phyloP scores from a whole-genome alignment of 2,888 invertebrate genomes.

The Drosophila monieri region DNA sequence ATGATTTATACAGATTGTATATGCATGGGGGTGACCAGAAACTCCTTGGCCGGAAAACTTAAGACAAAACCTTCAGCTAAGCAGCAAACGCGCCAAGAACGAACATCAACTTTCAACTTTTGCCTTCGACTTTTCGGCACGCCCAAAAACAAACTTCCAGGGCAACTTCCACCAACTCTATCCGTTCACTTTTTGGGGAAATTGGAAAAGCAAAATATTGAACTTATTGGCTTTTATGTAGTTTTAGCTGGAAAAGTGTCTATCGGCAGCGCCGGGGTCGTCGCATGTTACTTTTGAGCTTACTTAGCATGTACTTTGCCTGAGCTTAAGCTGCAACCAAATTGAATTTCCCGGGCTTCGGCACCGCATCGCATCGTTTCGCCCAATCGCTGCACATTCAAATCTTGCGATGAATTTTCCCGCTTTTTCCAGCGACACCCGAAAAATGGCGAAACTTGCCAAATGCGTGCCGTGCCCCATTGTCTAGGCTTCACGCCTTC shows the following conservation, averaged over 20 bases:
- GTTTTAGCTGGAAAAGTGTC: constrained; percentile 72
- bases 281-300: constrained; percentile 73
- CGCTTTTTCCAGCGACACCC: constrained; percentile 33
- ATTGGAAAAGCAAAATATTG: constrained; percentile 77
- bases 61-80: constrained; percentile 55
- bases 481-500: constrained; percentile 49
- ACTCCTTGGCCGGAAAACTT: constrained; percentile 46
- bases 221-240: constrained; percentile 78
- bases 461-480: constrained; percentile 70
- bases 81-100: constrained; percentile 56
- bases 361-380: constrained; percentile 2
- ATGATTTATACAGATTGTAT: constrained; percentile 60
- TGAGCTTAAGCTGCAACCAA: constrained; percentile 72
- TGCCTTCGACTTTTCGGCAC: constrained; percentile 62
- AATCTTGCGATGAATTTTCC: constrained; percentile 55
- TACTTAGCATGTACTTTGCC: constrained; percentile 77
- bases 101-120: constrained; percentile 58
- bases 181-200: constrained; percentile 26
- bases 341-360: constrained; percentile 60
- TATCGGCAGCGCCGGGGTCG: constrained; percentile 24
- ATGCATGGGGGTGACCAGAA: constrained; percentile 38
- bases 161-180: constrained; percentile 1
- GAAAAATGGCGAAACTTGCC: constrained; percentile 60
- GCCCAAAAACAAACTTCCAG: constrained; percentile 43
- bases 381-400: constrained; percentile 60